A percentile compares a stretch with the other conserved stretches of the same genome.
Conservation (phyloP, 1,140 invertebrate species). For the Maconellicoccus hirsutus region DNA sequence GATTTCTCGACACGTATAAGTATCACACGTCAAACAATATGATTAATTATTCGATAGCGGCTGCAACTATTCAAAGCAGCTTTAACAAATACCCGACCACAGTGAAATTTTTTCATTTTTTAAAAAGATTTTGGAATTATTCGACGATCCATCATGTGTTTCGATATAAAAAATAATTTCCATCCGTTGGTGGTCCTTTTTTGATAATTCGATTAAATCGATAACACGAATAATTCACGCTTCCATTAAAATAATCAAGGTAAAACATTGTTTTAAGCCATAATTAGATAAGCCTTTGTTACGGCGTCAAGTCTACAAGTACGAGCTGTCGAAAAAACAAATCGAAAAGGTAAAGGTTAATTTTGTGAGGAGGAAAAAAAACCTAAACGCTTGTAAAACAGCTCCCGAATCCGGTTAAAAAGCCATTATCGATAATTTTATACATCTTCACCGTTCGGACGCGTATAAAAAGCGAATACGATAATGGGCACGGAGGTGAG, state of each 20-base stretch:
- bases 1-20: not conserved
- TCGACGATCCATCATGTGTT: not conserved
- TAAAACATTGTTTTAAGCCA: not conserved
- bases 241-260: not conserved
- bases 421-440: slow-evolving; percentile 3
- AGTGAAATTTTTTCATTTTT: too few relatives aligned
- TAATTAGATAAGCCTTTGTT: slow-evolving; percentile 4
- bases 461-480: too few relatives aligned
- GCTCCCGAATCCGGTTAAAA: not conserved
- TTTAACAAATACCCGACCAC: not conserved
- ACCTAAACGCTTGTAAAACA: not conserved
- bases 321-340: not conserved
- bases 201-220: not conserved
- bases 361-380: not conserved
- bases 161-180: not conserved
- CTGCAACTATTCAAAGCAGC: not conserved
- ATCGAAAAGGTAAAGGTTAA: slow-evolving; percentile 1
- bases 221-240: not conserved
- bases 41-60: not conserved
- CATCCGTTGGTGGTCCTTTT: not conserved
- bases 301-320: not conserved
- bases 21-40: not conserved
- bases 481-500: too few relatives aligned
- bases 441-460: not conserved
- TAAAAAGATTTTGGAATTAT: too few relatives aligned